Evolutionary conservation across 2,113 vertebrate genomes (phyloP).

Genomic region (Pseudopodoces humilis): DNA sequence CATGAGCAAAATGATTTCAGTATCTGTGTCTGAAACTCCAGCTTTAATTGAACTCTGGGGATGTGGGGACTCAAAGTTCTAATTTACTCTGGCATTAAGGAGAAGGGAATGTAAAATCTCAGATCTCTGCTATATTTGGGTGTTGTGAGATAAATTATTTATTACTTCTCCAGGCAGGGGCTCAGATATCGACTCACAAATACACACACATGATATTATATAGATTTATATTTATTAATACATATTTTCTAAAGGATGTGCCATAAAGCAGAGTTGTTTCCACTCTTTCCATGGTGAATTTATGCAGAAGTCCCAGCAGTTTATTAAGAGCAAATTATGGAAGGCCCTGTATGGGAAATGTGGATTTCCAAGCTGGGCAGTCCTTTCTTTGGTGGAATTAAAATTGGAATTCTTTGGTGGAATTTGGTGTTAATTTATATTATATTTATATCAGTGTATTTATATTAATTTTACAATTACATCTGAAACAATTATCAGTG

Average conservation of each 20-base stretch:
- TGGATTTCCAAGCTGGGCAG: neutral
- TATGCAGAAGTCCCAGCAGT: neutral
- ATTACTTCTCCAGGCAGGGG: neutral
- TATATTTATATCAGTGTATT: neutral
- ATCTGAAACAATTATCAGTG: neutral
- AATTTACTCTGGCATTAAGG: slow-evolving; percentile 41
- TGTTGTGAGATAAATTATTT: slow-evolving; percentile 17
- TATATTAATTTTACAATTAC: neutral
- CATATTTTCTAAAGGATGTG: neutral
- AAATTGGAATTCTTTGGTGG: too few species aligned
- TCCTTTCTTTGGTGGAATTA: neutral
- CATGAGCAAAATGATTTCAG: neutral
- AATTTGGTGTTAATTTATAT: neutral
- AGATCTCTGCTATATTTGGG: neutral
- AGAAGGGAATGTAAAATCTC: neutral
- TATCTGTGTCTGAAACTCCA: neutral
- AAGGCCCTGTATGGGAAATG: neutral
- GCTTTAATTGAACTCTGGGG: slow-evolving; percentile 55
- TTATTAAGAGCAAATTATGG: neutral
- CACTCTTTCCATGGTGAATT: neutral
- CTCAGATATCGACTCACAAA: neutral
- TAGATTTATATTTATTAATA: neutral
- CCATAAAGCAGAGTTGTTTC: neutral
- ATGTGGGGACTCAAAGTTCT: slow-evolving; percentile 1
- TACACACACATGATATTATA: accelerated